phyloP scores from a whole-genome alignment of 2,113 vertebrate genomes.

The Trichomycterus rosablanca region DNA sequence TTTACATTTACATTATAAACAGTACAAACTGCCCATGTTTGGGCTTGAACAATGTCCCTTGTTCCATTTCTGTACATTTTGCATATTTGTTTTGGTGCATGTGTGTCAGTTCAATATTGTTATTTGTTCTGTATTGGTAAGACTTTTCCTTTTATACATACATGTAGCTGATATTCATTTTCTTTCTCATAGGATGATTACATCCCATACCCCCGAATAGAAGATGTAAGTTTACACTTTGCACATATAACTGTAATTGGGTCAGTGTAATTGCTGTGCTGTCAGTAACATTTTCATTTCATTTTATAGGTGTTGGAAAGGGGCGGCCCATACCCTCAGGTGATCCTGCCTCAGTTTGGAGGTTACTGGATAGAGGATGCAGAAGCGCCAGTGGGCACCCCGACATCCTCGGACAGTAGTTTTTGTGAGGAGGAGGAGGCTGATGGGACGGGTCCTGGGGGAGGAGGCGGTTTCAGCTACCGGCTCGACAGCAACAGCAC shows the following conservation, averaged over 20 bases:
- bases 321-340: constrained; percentile 88
- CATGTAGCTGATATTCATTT: constrained; percentile 13
- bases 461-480: constrained; percentile 64
- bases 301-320: constrained; percentile 79
- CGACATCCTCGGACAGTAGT: constrained; percentile 74
- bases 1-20: too few species aligned
- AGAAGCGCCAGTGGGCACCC: constrained; percentile 72
- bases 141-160: too few species aligned
- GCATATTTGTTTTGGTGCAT: too few species aligned
- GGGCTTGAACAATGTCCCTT: too few species aligned
- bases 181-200: constrained; percentile 84
- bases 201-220: constrained; percentile 94
- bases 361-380: constrained; percentile 98
- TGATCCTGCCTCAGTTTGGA: constrained; percentile 93
- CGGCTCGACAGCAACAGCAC: constrained; percentile 87
- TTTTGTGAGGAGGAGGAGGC: constrained; percentile 81
- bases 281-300: background rate
- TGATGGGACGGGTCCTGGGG: constrained; percentile 65
- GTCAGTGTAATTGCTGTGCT: background rate
- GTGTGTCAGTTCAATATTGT: too few species aligned
- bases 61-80: too few species aligned
- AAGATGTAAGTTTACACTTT: constrained; percentile 76
- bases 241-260: background rate
- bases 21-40: too few species aligned
- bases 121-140: too few species aligned